Evolutionary conservation across 2,888 invertebrate genomes (phyloP), one percentile per base, ranked within the genome.

Genomic region (Sicus ferrugineus): DNA sequence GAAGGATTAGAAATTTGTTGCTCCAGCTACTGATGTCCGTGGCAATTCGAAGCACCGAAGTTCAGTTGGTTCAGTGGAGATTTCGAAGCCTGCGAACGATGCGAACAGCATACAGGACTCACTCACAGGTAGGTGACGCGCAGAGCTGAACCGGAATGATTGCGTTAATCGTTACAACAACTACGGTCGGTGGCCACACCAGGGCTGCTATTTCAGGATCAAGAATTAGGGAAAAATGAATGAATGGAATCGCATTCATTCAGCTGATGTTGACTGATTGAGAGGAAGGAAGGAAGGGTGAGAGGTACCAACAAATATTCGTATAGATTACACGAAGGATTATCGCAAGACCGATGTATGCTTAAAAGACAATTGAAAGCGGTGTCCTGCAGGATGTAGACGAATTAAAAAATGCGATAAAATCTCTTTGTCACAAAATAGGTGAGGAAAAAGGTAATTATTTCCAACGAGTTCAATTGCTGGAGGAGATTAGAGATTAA

Each of bases 1-100:
- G 42, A 66, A 66, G 66, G 66, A 66, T 66, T 66, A 66, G 50
- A 42, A 54, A 30, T 42, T 26, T 14, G 54, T 28, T 42, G 30
- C 66, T 38, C 34, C 9, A 30, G 38, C 54, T 31, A 19, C 21
- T 63, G 46, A 31, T 66, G 38, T 26, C 23, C n/a, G 30, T 28
- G 28, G 23, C 14, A 56, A 52, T 64, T 34, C 46, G 26, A 62
- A 30, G 52, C 31, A 52, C 38, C 59, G 48, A n/a, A 4, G 14
- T 42, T 42, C 14, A 9, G 7, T 34, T 59, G 6, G 61, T 38
- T 38, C 26, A 16, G 34, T 21, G 16, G 16, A 31, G 61, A 14
- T 42, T 1, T 3, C 16, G 42, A 42, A 42, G n/a, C n/a, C 42
- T 42, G 14, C 42, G 11, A 14, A 34, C 16, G 52, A 52, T 5